phyloP scores from a whole-genome alignment of 2,888 invertebrate genomes.

The Dasypogon diadema region DNA sequence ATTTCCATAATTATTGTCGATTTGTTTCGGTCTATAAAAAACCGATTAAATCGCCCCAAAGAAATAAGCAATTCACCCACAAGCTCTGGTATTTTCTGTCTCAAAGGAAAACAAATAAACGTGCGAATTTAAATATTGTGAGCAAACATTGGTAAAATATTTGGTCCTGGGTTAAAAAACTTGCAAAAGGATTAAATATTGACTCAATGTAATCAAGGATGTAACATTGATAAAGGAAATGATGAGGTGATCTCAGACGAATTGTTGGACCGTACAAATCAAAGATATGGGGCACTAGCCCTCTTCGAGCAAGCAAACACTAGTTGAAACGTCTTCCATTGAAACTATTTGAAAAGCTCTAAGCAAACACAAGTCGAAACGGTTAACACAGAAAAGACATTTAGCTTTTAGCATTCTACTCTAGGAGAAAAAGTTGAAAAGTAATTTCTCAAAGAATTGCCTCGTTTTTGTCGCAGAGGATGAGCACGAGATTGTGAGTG shows the following conservation, averaged over 20 bases:
- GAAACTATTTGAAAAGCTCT: slow-evolving; percentile 46
- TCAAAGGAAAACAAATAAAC: slow-evolving; percentile 9
- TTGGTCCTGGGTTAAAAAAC: slow-evolving; percentile 12
- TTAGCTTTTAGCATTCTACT: slow-evolving; percentile 25
- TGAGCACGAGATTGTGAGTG: neutral
- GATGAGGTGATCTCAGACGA: neutral
- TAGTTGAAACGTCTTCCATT: slow-evolving; percentile 1
- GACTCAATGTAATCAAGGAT: slow-evolving; percentile 11
- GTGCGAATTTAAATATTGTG: slow-evolving; percentile 14
- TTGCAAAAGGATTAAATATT: slow-evolving; percentile 20
- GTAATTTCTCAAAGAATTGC: slow-evolving; percentile 37
- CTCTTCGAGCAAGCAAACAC: neutral
- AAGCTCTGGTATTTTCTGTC: neutral
- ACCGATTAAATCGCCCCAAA: neutral
- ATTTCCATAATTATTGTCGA: neutral
- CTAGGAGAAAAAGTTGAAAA: neutral
- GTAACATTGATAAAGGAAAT: neutral
- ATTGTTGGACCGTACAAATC: slow-evolving; percentile 3
- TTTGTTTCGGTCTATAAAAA: neutral
- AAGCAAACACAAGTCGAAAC: slow-evolving; percentile 29
- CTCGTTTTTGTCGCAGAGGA: neutral
- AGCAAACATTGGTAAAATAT: neutral
- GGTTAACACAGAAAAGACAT: slow-evolving; percentile 46
- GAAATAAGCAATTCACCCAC: neutral
- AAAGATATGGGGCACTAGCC: slow-evolving; percentile 6